A percentile compares a stretch with the other conserved stretches of the same genome.
These are phyloP conservation scores for Amphibalanus amphitrite DNA, from an alignment of 1,140 invertebrate genomes.

Conservation along the genomic window DNA sequence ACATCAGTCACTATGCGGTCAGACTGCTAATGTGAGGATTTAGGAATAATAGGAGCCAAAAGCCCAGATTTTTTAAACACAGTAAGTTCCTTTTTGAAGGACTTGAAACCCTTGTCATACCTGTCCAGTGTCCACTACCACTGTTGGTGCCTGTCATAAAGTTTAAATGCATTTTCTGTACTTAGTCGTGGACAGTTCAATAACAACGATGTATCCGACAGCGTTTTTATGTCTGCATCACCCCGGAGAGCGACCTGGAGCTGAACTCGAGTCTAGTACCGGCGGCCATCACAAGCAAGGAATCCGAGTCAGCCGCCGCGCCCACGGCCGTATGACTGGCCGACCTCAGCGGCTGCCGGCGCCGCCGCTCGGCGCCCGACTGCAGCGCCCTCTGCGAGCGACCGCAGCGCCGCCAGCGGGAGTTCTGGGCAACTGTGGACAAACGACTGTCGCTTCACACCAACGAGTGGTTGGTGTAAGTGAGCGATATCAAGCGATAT, in stretches of 20 bases:
- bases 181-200: no score
- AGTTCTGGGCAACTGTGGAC: not conserved
- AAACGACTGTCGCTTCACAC: not conserved
- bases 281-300: not conserved
- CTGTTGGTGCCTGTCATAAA: no score
- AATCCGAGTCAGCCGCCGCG: not conserved
- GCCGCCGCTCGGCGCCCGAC: not conserved
- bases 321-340: not conserved
- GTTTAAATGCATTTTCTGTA: no score
- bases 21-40: no score
- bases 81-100: no score
- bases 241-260: not conserved
- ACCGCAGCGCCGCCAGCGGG: not conserved
- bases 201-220: not conserved
- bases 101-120: no score
- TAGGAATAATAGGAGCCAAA: no score
- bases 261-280: not conserved
- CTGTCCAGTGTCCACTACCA: no score
- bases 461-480: not conserved
- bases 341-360: not conserved
- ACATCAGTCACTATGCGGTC: no score
- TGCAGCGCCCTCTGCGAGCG: not conserved
- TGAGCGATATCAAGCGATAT: no score
- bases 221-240: not conserved
- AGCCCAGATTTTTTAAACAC: no score